Evolutionary conservation across 2,888 invertebrate genomes (phyloP).

Genomic region (Tipula helvola): DNA sequence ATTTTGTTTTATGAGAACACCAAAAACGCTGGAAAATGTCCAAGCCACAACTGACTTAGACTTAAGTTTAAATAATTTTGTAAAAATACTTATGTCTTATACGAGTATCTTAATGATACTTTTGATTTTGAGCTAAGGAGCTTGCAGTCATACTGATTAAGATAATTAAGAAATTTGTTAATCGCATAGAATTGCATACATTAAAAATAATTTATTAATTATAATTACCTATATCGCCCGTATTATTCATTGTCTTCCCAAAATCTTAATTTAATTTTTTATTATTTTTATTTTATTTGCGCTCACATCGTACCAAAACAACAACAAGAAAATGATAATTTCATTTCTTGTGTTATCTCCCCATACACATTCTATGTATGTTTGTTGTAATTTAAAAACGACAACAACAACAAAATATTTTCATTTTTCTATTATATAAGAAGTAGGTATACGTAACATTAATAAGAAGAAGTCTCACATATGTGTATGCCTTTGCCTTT

Average conservation of each 20-base stretch:
- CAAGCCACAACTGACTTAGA: no score
- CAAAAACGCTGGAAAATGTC: no score
- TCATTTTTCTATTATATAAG: background rate
- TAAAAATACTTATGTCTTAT: no score
- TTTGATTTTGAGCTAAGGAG: no score
- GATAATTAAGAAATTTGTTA: background rate
- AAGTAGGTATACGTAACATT: background rate
- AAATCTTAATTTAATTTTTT: background rate
- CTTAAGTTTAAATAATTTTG: no score
- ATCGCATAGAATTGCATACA: background rate
- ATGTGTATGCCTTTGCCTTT: conserved; percentile 7
- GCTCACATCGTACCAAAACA: background rate
- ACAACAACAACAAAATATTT: background rate
- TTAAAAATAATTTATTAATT: background rate
- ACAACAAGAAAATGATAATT: background rate
- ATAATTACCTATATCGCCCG: background rate
- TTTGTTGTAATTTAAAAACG: background rate
- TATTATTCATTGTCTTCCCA: background rate
- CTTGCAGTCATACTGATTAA: no score
- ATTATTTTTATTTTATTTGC: background rate
- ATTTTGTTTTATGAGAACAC: no score
- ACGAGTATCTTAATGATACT: no score
- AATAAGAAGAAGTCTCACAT: background rate
- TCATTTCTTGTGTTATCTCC: background rate
- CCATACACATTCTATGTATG: background rate